Conservation (phyloP, 2,888 invertebrate genomes). For the Vanessa cardui region DNA sequence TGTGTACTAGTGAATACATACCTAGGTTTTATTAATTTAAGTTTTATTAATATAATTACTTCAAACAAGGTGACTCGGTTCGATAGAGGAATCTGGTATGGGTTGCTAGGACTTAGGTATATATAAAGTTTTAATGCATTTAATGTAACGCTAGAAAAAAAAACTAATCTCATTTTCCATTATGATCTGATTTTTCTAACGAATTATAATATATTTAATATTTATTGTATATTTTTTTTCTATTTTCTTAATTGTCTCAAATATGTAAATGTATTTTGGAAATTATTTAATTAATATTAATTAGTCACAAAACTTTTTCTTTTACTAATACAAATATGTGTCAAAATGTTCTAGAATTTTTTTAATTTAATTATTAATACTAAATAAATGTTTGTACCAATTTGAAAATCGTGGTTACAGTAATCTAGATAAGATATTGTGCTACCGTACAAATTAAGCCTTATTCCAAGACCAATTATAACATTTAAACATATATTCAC, state of each 20-base stretch:
- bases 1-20: too few species aligned
- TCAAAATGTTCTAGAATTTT: not conserved
- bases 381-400: too few species aligned
- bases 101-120: not conserved
- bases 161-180: not conserved
- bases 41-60: too few species aligned
- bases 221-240: not conserved
- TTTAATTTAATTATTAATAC: not conserved
- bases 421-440: conserved; percentile 4
- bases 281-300: not conserved
- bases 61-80: not conserved
- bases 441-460: conserved; percentile 22
- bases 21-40: too few species aligned
- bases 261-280: not conserved
- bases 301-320: not conserved
- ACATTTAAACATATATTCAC: conserved; percentile 6
- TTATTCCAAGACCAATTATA: conserved; percentile 21
- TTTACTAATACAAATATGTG: too few species aligned
- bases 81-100: not conserved
- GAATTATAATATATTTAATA: conserved; percentile 1
- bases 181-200: not conserved
- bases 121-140: not conserved
- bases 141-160: not conserved
- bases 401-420: not conserved
- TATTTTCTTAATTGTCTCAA: conserved; percentile 4